phyloP scores from a whole-genome alignment of 2,113 vertebrate genomes.

The Hiodon alosoides region DNA sequence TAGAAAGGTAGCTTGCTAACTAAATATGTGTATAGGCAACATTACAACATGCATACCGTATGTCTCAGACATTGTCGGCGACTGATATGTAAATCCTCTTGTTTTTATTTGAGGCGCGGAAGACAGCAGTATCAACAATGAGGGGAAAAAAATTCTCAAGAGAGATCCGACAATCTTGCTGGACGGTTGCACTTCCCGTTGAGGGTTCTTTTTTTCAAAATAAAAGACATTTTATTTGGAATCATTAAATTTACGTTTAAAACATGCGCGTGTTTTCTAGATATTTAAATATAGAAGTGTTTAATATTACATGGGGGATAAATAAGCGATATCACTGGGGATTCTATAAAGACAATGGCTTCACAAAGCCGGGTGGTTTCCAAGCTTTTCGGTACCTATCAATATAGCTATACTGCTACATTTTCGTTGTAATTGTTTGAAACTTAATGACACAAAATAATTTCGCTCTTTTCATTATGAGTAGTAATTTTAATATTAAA shows the following conservation, averaged over 20 bases:
- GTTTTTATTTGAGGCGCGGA: constrained; percentile 18
- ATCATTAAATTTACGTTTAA: background rate
- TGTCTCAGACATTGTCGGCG: constrained; percentile 65
- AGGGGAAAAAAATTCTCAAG: constrained; percentile 48
- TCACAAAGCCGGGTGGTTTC: no score
- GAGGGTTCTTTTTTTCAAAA: constrained; percentile 47
- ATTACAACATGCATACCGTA: constrained; percentile 56
- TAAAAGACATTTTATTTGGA: constrained; percentile 41
- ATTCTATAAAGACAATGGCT: no score
- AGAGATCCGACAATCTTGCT: constrained; percentile 48
- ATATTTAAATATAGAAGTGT: no score
- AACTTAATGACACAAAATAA: no score
- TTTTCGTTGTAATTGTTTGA: no score
- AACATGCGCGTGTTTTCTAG: no score
- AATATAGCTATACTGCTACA: no score
- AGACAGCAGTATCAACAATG: constrained; percentile 29
- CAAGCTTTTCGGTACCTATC: no score
- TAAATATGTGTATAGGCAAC: background rate
- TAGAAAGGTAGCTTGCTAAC: background rate
- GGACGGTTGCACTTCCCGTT: constrained; percentile 56
- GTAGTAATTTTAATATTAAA: no score
- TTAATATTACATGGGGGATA: no score
- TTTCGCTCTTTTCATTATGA: no score
- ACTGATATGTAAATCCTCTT: constrained; percentile 28
- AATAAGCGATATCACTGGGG: no score